Conservation (phyloP, 1,140 invertebrate genomes). For the Lerema accius region DNA sequence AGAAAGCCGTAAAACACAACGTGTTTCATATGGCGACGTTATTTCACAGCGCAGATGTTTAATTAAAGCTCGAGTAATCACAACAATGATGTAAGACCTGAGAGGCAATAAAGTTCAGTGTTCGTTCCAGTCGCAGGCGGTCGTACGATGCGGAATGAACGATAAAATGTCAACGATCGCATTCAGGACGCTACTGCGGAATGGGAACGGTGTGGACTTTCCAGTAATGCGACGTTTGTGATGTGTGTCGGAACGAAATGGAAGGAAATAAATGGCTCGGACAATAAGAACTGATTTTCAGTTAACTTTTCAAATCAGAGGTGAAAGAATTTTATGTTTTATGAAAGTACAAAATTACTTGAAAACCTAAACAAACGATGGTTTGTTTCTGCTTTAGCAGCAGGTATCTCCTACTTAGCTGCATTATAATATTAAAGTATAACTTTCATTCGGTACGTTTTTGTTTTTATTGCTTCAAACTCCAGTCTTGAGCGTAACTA, state of each 20-base stretch:
- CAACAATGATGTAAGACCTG: constrained; percentile 19
- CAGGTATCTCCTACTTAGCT: no score
- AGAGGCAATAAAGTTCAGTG: constrained; percentile 12
- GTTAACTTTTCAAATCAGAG: no score
- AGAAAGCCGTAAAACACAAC: constrained; percentile 3
- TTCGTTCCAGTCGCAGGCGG: constrained; percentile 2
- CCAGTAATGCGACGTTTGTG: neutral
- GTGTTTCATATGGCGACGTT: constrained; percentile 5
- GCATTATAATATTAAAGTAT: no score
- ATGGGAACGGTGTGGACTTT: neutral
- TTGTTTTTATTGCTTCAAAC: no score
- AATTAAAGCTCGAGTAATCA: constrained; percentile 22
- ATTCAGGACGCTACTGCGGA: constrained; percentile 1
- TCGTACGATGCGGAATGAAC: constrained; percentile 3
- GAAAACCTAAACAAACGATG: no score
- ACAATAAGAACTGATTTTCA: no score
- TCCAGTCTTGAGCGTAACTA: no score
- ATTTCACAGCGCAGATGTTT: constrained; percentile 6
- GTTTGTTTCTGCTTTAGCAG: no score
- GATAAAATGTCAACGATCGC: constrained; percentile 9
- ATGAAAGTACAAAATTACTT: no score
- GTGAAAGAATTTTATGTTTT: no score
- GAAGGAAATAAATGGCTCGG: no score
- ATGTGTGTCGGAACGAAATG: neutral
- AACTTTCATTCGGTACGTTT: no score